Evolutionary conservation across 2,113 vertebrate species (phyloP).

Genomic region (Tragelaphus scriptus): DNA sequence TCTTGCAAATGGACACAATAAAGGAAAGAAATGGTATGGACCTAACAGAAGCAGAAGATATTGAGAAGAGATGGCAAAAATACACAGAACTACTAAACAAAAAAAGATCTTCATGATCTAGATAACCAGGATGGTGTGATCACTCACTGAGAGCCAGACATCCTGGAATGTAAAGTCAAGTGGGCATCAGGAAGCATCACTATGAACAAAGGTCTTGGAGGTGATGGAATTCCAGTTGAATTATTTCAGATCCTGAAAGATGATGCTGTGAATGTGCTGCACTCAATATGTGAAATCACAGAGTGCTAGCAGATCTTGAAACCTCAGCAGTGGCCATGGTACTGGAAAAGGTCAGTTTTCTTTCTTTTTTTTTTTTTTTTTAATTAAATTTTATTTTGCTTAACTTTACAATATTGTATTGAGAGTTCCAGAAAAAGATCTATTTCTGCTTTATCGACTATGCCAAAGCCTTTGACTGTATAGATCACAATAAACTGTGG

Average conservation of each 20-base stretch:
- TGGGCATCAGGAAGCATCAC: background rate
- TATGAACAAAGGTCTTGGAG: background rate
- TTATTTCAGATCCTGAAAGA: background rate
- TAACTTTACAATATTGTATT: too few species aligned
- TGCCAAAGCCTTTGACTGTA: too few species aligned
- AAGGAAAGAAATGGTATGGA: background rate
- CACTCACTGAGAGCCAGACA: background rate
- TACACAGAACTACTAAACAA: background rate
- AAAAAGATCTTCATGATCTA: background rate
- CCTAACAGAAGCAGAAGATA: background rate
- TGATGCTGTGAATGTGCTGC: background rate
- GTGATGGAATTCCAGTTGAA: background rate
- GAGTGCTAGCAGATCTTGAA: background rate
- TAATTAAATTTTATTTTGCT: too few species aligned
- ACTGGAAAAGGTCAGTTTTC: background rate
- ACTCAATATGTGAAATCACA: too few species aligned
- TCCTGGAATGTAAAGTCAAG: background rate
- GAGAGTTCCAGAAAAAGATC: too few species aligned
- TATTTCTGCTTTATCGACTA: too few species aligned
- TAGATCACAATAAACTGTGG: too few species aligned
- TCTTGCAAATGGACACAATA: background rate
- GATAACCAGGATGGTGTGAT: background rate
- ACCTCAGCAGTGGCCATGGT: accelerated
- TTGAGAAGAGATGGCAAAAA: background rate
- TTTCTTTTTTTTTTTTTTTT: too few species aligned